Evolutionary conservation across 2,113 vertebrate genomes (phyloP), one percentile per base, ranked within the genome.

Genomic region (Nibea coibor): DNA sequence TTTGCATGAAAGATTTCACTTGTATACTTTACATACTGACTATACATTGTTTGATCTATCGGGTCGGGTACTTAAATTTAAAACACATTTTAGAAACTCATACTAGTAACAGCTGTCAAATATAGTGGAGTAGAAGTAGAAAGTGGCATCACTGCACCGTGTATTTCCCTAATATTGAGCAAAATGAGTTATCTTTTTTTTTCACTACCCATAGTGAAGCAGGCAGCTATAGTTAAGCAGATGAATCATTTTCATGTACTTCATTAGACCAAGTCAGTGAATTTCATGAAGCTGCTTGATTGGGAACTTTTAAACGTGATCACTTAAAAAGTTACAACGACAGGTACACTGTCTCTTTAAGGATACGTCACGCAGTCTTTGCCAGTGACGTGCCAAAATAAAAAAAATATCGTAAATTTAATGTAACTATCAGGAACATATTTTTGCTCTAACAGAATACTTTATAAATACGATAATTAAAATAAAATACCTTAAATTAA

Each of bases 311-410:
- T 20, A 6, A 39, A 39, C 8, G 45, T 31, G 47, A 1, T 45
- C 12, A 57, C 69, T 4, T 8, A 2, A 10, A 1, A 35, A 12
- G 16, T n/a, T 9, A n/a, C 4, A 6, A 51, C 20, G 10, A 19
- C 15, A 3, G 26, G 22, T 12, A 15, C 26, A 26, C 62, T 58
- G 57, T 85, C 43, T 22, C 79, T 83, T 87, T 72, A 80, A 83
- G 11, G 4, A 3, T 14, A 20, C 72, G 75, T 80, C 62, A 80
- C 42, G 47, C 48, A 31, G 31, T 14, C 19, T 11, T 35, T 10
- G 14, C 9, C n/a, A 14, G 15, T 10, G 22, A 26, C 8, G 57
- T 3, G 4, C 4, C 20, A 42, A n/a, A 42, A 14, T 2, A 11
- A 4, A 15, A 57, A 43, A 26, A 43, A 12, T 8, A 57, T 1